Evolutionary conservation across 2,888 invertebrate species (phyloP).

Genomic region (Drosophila monieri): DNA sequence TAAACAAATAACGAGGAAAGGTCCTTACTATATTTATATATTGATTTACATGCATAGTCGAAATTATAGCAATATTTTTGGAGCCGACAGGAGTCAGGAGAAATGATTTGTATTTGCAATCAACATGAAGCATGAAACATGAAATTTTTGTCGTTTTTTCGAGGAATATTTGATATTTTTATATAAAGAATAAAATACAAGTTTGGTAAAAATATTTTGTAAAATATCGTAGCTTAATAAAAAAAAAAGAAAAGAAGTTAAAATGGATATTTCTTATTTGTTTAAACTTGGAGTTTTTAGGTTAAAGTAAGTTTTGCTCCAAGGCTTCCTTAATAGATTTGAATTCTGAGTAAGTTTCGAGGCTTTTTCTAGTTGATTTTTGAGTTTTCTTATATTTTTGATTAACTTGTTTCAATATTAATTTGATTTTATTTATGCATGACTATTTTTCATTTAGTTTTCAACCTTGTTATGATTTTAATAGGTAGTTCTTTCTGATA

Average conservation of each 20-base stretch:
- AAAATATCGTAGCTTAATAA: conserved; percentile 61
- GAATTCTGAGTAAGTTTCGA: conserved; percentile 23
- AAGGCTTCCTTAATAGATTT: background rate
- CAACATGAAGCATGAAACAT: conserved; percentile 3
- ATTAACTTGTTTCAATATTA: background rate
- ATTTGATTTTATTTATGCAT: background rate
- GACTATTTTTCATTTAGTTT: too few species aligned
- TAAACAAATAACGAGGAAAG: conserved; percentile 34
- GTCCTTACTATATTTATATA: conserved; percentile 48
- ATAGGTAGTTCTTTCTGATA: background rate
- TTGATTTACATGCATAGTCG: conserved; percentile 37
- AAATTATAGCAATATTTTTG: conserved; percentile 56
- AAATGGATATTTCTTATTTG: conserved; percentile 8
- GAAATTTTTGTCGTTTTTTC: conserved; percentile 60
- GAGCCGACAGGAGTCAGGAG: conserved; percentile 13
- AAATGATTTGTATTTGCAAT: conserved; percentile 23
- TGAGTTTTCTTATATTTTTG: background rate
- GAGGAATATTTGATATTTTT: conserved; percentile 73
- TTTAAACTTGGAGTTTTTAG: conserved; percentile 7
- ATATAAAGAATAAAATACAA: conserved; percentile 50
- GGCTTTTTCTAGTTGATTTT: background rate
- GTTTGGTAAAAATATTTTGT: conserved; percentile 55
- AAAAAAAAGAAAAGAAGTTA: conserved; percentile 37
- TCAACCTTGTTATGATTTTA: background rate
- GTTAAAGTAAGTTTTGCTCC: conserved; percentile 41